These are phyloP conservation scores for Thaleichthys pacificus DNA, from an alignment of 2,797 vertebrate genomes.

Conservation along the genomic window DNA sequence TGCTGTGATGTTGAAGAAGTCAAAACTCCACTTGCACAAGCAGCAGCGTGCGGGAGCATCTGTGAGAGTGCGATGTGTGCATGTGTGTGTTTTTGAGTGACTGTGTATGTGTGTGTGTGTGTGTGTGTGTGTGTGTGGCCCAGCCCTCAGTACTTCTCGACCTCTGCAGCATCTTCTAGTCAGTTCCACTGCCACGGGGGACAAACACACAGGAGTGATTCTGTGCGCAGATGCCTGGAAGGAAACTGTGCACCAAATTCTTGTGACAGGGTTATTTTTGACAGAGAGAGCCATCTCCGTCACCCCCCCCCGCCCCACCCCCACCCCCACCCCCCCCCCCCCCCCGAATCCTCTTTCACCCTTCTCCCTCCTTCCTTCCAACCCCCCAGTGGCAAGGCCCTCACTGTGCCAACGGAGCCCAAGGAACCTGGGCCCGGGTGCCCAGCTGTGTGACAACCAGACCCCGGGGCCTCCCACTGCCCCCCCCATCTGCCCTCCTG, in stretches of 20 bases:
- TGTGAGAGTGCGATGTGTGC: neutral
- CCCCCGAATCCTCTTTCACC: neutral
- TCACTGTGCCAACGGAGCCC: conserved; percentile 28
- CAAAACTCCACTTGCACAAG: neutral
- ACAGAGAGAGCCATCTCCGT: conserved; percentile 10
- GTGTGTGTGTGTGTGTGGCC: neutral
- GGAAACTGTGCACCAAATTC: conserved; percentile 28
- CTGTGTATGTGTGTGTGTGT: neutral
- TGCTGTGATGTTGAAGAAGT: too few relatives aligned
- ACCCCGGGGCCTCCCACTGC: conserved; percentile 52
- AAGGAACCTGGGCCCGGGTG: conserved; percentile 31
- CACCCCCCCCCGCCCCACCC: neutral
- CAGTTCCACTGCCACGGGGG: conserved; percentile 6
- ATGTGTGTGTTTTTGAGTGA: neutral
- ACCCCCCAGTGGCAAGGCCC: conserved; percentile 2
- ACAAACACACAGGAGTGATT: conserved; percentile 22
- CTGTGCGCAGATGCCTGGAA: conserved; percentile 24
- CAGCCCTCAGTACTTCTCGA: conserved; percentile 13
- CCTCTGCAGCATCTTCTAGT: conserved; percentile 23
- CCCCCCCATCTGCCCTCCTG: conserved; percentile 41
- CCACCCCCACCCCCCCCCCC: conserved; percentile 15
- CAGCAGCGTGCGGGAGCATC: neutral
- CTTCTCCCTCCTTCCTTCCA: too few relatives aligned
- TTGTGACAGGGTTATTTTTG: conserved; percentile 53
- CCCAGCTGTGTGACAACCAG: conserved; percentile 66